These are phyloP conservation scores for Chloroceryle aenea DNA, from an alignment of 2,113 vertebrate genomes.

Conservation along the genomic window DNA sequence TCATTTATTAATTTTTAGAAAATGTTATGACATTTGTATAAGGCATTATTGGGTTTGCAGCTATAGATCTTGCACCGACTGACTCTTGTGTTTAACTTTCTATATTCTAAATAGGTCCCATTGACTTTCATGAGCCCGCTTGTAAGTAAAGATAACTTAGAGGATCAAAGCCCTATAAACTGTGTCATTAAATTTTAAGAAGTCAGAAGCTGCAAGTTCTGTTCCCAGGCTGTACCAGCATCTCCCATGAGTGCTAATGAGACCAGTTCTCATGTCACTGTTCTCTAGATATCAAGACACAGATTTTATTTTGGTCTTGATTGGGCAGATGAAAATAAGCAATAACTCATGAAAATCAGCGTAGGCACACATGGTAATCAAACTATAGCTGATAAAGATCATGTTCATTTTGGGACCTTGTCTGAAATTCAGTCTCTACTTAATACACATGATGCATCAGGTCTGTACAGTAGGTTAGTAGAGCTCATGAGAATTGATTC, in stretches of 20 bases:
- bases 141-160: slow-evolving; percentile 68
- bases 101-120: slow-evolving; percentile 51
- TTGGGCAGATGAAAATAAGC: slow-evolving; percentile 22
- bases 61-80: neutral
- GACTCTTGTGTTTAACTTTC: slow-evolving; percentile 37
- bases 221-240: slow-evolving; percentile 10
- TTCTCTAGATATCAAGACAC: slow-evolving; percentile 8
- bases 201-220: slow-evolving; percentile 1
- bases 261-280: neutral
- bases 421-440: neutral
- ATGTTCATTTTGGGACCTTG: neutral
- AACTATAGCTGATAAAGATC: neutral
- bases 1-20: slow-evolving; percentile 5
- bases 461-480: neutral
- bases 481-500: neutral
- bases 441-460: neutral
- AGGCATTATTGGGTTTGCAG: neutral
- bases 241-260: slow-evolving; percentile 57
- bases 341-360: slow-evolving; percentile 15
- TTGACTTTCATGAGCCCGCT: slow-evolving; percentile 67
- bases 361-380: neutral
- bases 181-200: slow-evolving; percentile 70
- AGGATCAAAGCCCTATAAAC: slow-evolving; percentile 64
- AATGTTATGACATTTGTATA: neutral
- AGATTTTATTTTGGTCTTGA: neutral